Evolutionary conservation across 2,797 vertebrate genomes (phyloP), one percentile per base, ranked within the genome.

Genomic region (Aeoliscus strigatus): DNA sequence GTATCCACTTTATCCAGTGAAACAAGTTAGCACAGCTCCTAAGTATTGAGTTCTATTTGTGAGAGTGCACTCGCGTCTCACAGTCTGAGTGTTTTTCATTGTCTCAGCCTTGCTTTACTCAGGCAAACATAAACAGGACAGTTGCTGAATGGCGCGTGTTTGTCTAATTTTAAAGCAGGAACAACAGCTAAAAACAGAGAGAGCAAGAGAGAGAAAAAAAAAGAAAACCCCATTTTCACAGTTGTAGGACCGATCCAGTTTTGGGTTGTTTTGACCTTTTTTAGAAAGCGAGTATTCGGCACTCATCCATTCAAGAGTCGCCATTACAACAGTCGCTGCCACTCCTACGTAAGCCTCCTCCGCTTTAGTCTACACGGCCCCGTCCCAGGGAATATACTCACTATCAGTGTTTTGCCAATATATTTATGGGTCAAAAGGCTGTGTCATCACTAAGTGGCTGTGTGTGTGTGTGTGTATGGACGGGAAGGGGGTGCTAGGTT

Each of bases 351-450:
- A 14, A 39, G 18, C 24, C 39, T 8, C 31, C 16, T 2, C 4
- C 2, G 46, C 34, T 56, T 28, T 25, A 24, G 25, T 24, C 32
- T 39, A 5, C 1, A 1, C 35, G 33, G 14, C 39, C n/a, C 43
- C 25, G 28, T 31, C 48, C 47, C 11, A 4, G 45, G 29, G 9
- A 70, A 76, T 80, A 7, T 66, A 42, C 73, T 79, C 68, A 66
- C 60, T 77, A 61, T 70, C 79, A 63, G 14, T 71, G 79, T 75
- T 81, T 78, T 65, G 77, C 73, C 75, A 66, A 72, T 72, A 66
- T 64, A 45, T 77, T 79, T 50, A 79, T 69, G 75, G 75, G 79
- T 83, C 82, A 85, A 70, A 77, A 63, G 64, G 50, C 70, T 66
- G 73, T 71, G 81, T 82, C 73, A 73, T 72, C 73, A 52, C 44